Conservation (phyloP, 2,888 invertebrate species). For the Euplexia lucipara region DNA sequence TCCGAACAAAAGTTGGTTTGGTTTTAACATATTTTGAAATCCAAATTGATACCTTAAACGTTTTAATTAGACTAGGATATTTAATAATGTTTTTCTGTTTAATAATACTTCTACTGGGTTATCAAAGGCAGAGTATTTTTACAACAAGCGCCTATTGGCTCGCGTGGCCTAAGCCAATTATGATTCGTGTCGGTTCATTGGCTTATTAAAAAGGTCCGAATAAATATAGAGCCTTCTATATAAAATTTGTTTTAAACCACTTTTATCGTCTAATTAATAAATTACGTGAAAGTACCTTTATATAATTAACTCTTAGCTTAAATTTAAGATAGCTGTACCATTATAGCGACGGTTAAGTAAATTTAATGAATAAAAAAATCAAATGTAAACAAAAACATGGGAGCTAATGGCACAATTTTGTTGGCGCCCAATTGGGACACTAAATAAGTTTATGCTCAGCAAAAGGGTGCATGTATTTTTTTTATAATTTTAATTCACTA, state of each 20-base stretch:
- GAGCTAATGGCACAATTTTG: neutral
- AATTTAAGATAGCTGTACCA: neutral
- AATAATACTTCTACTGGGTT: neutral
- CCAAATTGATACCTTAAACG: neutral
- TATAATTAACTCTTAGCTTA: neutral
- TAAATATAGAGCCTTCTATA: constrained; percentile 39
- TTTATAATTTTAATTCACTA: too few relatives aligned
- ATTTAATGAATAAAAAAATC: neutral
- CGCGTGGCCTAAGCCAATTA: constrained; percentile 14
- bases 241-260: constrained; percentile 20
- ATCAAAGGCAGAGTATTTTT: constrained; percentile 45
- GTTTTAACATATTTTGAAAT: neutral
- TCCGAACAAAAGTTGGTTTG: too few relatives aligned
- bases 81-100: neutral
- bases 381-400: neutral
- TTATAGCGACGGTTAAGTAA: neutral
- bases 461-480: too few relatives aligned
- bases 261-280: constrained; percentile 32
- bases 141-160: constrained; percentile 17
- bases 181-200: constrained; percentile 47
- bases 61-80: neutral
- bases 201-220: constrained; percentile 48
- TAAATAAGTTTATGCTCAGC: neutral
- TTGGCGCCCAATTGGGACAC: constrained; percentile 8
- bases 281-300: constrained; percentile 10